Percentiles rank a stretch among this genome's conserved stretches.
Conservation (phyloP, 2,888 invertebrate genomes). For the Diarsia brunnea region DNA sequence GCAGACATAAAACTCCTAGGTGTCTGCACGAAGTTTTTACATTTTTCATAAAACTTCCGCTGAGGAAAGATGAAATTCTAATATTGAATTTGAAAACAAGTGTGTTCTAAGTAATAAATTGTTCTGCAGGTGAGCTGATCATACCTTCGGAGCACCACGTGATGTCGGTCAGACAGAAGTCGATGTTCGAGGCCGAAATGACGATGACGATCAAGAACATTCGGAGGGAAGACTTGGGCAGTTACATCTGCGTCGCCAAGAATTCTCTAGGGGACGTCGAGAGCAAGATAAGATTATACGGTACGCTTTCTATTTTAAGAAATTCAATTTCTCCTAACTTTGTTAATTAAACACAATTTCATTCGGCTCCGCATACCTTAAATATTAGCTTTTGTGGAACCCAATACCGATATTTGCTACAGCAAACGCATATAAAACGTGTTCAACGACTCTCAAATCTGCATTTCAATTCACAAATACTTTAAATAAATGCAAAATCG, state of each 20-base stretch:
- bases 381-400: conserved; percentile 29
- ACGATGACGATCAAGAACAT: conserved; percentile 95
- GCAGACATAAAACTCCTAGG: conserved; percentile 88
- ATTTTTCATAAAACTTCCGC: conserved; percentile 89
- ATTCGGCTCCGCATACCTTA: conserved; percentile 32
- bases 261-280: conserved; percentile 97
- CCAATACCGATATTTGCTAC: conserved; percentile 36
- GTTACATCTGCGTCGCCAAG: conserved; percentile 96
- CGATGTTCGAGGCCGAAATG: conserved; percentile 96
- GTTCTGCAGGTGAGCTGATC: conserved; percentile 94
- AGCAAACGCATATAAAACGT: conserved; percentile 53
- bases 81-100: conserved; percentile 89
- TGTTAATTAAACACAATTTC: conserved; percentile 41
- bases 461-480: conserved; percentile 56
- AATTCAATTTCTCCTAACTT: conserved; percentile 42
- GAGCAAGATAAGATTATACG: conserved; percentile 96
- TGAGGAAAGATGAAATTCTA: conserved; percentile 87
- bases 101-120: conserved; percentile 86
- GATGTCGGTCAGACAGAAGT: conserved; percentile 93
- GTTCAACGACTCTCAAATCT: conserved; percentile 53
- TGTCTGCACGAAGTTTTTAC: conserved; percentile 89
- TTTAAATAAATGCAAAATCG: conserved; percentile 59
- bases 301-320: conserved; percentile 86
- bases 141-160: conserved; percentile 96
- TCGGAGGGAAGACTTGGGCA: conserved; percentile 94